phyloP scores from a whole-genome alignment of 2,888 invertebrate species.

The Dryobotodes eremita region DNA sequence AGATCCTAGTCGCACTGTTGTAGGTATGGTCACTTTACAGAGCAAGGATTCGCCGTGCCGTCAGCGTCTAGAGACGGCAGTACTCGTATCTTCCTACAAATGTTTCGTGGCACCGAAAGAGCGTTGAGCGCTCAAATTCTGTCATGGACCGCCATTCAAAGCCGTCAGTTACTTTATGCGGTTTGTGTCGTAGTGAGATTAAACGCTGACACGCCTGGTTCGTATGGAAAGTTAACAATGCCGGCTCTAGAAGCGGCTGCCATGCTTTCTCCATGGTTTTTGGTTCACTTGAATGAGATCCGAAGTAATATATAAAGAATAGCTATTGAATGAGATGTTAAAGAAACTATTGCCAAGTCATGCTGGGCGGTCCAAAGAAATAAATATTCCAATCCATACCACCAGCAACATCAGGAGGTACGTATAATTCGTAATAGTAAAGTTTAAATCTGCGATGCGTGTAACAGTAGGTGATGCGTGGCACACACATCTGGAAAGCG shows the following conservation, averaged over 20 bases:
- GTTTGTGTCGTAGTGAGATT: background rate
- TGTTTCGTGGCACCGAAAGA: background rate
- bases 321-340: background rate
- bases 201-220: background rate
- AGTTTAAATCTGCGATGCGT: slow-evolving; percentile 72
- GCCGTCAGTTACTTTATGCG: background rate
- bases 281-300: slow-evolving; percentile 4
- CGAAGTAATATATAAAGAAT: background rate
- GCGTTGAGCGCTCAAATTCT: background rate
- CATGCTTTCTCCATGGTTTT: background rate
- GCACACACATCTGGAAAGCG: slow-evolving; percentile 81
- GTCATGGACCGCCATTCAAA: background rate
- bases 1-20: no score
- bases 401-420: slow-evolving; percentile 69
- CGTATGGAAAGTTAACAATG: background rate
- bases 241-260: no score
- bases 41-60: background rate
- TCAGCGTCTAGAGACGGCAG: no score
- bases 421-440: slow-evolving; percentile 80
- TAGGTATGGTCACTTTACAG: background rate
- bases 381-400: slow-evolving; percentile 68
- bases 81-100: no score
- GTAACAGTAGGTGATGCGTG: slow-evolving; percentile 77
- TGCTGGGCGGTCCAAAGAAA: slow-evolving; percentile 26
- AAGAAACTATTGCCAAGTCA: slow-evolving; percentile 27